phyloP scores from a whole-genome alignment of 1,140 invertebrate genomes.

The Drosophila aff. region DNA sequence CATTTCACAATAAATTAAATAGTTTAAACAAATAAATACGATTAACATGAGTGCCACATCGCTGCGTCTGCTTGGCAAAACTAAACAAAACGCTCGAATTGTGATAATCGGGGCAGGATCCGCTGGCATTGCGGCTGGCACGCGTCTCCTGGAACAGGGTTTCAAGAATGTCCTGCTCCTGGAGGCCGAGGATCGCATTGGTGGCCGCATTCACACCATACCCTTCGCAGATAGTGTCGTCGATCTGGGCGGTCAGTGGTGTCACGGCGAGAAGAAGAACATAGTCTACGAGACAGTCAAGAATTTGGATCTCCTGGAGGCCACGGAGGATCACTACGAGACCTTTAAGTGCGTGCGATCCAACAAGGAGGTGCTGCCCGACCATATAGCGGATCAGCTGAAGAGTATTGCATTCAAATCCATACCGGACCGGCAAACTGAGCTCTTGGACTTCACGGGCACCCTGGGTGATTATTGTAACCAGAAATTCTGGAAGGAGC shows the following conservation, averaged over 20 bases:
- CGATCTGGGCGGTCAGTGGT: slow-evolving; percentile 92
- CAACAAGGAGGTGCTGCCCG: slow-evolving; percentile 78
- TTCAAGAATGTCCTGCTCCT: slow-evolving; percentile 86
- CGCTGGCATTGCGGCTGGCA: slow-evolving; percentile 87
- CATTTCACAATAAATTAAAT: neutral
- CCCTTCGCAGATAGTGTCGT: slow-evolving; percentile 88
- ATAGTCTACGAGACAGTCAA: slow-evolving; percentile 88
- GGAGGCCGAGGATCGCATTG: slow-evolving; percentile 90
- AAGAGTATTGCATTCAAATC: slow-evolving; percentile 63
- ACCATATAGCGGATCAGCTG: slow-evolving; percentile 58
- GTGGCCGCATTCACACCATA: slow-evolving; percentile 89
- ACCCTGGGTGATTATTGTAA: slow-evolving; percentile 86
- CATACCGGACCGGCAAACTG: slow-evolving; percentile 64
- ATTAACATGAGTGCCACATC: slow-evolving; percentile 45
- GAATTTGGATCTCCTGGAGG: slow-evolving; percentile 86
- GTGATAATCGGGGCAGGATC: slow-evolving; percentile 88
- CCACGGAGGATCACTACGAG: slow-evolving; percentile 58
- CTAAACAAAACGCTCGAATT: slow-evolving; percentile 72
- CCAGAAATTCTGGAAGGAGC: slow-evolving; percentile 75
- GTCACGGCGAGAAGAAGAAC: slow-evolving; percentile 92
- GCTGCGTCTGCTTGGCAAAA: slow-evolving; percentile 50
- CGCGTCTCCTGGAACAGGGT: slow-evolving; percentile 86
- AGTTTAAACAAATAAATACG: neutral
- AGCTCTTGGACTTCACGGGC: slow-evolving; percentile 66
- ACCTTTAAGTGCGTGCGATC: slow-evolving; percentile 79